phyloP scores from a whole-genome alignment of 2,113 vertebrate genomes.

The Axis porcinus region DNA sequence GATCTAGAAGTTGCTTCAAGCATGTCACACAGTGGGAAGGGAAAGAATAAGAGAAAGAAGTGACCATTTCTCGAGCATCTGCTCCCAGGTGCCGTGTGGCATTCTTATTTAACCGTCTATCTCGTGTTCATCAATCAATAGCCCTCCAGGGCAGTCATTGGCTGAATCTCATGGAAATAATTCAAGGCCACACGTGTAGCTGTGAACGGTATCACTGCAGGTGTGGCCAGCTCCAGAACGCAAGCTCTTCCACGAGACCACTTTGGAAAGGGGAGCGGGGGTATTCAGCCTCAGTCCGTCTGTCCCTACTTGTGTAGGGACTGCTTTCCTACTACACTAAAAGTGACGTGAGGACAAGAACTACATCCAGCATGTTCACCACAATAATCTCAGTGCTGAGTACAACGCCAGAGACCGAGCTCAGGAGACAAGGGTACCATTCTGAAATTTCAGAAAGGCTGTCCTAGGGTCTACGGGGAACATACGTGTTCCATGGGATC shows the following conservation, averaged over 20 bases:
- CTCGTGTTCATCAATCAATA: neutral
- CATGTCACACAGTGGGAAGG: neutral
- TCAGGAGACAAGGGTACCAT: neutral
- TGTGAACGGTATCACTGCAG: neutral
- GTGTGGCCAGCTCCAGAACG: neutral
- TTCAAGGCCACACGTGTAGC: neutral
- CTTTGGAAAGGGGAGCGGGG: neutral
- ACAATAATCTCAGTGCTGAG: neutral
- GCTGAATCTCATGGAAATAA: neutral
- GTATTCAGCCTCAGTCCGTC: neutral
- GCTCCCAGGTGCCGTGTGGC: fast-evolving
- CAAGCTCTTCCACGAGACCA: fast-evolving
- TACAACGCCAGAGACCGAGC: neutral
- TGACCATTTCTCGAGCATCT: neutral
- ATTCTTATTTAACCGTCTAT: neutral
- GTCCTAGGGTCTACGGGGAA: neutral
- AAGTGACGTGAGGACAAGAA: neutral
- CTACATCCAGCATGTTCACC: fast-evolving
- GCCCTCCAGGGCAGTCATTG: neutral
- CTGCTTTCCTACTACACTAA: neutral
- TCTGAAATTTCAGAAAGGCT: neutral
- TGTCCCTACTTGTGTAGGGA: fast-evolving
- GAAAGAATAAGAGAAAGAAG: neutral
- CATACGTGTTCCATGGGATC: neutral
- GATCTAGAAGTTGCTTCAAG: neutral